These are phyloP conservation scores for Eumerus sabulonum DNA, from an alignment of 2,888 invertebrate species.

Conservation along the genomic window DNA sequence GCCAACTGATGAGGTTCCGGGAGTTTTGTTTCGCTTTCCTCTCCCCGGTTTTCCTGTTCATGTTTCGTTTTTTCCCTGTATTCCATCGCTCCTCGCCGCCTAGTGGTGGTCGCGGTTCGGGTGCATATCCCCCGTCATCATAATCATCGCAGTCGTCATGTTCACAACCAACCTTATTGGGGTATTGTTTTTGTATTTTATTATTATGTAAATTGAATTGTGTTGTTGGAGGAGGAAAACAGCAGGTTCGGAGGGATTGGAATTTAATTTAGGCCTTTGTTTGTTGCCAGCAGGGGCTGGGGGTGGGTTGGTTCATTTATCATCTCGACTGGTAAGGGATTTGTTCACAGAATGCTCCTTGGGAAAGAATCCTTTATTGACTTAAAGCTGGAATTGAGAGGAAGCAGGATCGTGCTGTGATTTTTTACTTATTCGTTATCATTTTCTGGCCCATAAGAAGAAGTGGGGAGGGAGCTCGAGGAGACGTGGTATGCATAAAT, in stretches of 20 bases:
- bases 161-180: conserved; percentile 18
- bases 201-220: conserved; percentile 32
- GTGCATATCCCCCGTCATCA: conserved; percentile 15
- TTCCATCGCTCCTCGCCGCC: neutral
- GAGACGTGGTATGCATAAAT: too few relatives aligned
- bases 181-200: conserved; percentile 33
- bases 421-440: too few relatives aligned
- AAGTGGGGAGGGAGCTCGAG: too few relatives aligned
- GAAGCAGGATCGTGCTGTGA: too few relatives aligned
- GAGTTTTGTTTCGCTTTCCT: too few relatives aligned
- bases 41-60: too few relatives aligned
- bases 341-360: too few relatives aligned
- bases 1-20: conserved; percentile 9
- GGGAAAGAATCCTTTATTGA: too few relatives aligned
- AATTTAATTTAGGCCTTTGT: conserved; percentile 15
- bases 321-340: too few relatives aligned
- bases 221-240: conserved; percentile 10
- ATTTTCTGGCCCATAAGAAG: too few relatives aligned
- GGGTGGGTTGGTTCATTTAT: too few relatives aligned
- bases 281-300: neutral
- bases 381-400: too few relatives aligned
- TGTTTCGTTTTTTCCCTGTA: neutral
- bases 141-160: conserved; percentile 34
- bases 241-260: neutral
- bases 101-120: neutral